Evolutionary conservation across 2,888 invertebrate genomes (phyloP), one percentile per base, ranked within the genome.

Genomic region (Melinaea marsaeus): DNA sequence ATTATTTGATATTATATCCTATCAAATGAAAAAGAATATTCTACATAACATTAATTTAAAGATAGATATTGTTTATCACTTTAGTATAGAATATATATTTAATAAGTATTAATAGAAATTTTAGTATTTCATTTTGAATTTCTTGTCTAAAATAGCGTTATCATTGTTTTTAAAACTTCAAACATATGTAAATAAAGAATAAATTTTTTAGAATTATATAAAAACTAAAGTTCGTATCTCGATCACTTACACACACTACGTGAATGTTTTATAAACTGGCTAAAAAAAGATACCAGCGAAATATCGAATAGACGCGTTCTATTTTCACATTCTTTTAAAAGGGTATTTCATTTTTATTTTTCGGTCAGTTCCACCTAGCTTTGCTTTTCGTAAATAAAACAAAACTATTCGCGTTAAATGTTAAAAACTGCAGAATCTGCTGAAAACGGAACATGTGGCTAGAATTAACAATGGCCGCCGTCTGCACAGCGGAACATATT

Each of bases 241-340:
- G 51, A 57, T 37, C 48, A 51, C 61, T 59, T 56, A 60, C 60
- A 62, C 57, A 56, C 13, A 13, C 58, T 55, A 61, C 65, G 66
- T 66, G 66, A 69, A 64, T 67, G 67, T 65, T 70, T 71, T 70
- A 72, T 68, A 64, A 70, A 68, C 64, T 64, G 62, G 34, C 62
- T 37, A 55, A 64, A 66, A 64, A 22, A 69, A 69, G 64, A 66
- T 63, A 67, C 66, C 59, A 61, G 62, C 62, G 61, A 58, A 67
- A 64, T 66, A 59, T 60, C 63, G 64, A 63, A 66, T 65, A 35
- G 9, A 55, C 57, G 34, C 22, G 58, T 58, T 57, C 62, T 57
- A 56, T 62, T 65, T 60, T 57, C 42, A 57, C 57, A 57, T 55
- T 46, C 46, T 63, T 64, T 57, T 63, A 61, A 62, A 57, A 37